These are phyloP conservation scores for Protobothrops flavoviridis DNA, from an alignment of 2,113 vertebrate species.

Conservation along the genomic window DNA sequence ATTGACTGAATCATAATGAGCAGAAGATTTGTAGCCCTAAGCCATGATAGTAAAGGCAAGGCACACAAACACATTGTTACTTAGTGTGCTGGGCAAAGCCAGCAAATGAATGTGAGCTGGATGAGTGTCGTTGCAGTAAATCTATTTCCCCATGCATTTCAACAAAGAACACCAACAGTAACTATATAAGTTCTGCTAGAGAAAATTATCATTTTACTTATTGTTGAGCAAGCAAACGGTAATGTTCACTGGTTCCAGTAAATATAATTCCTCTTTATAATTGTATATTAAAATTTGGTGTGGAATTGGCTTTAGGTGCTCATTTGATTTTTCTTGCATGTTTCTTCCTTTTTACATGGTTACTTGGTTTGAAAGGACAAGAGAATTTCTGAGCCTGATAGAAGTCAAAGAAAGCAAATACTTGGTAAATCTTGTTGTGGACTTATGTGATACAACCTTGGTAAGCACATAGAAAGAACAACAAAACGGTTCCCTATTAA, in stretches of 20 bases:
- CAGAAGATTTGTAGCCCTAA: not conserved
- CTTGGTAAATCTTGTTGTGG: conserved; percentile 64
- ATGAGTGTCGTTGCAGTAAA: not conserved
- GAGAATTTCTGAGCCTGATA: conserved; percentile 54
- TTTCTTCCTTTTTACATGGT: conserved; percentile 69
- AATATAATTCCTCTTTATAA: not conserved
- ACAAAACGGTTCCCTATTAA: fast-evolving
- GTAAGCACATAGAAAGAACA: conserved; percentile 59
- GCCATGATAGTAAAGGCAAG: not conserved
- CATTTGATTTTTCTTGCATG: not conserved
- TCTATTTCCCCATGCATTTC: not conserved
- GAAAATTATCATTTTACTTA: not conserved
- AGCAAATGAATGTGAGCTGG: not conserved
- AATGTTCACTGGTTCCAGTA: not conserved
- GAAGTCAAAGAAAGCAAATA: conserved; percentile 7
- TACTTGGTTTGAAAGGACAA: conserved; percentile 77
- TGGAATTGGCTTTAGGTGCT: not conserved
- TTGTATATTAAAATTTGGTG: not conserved
- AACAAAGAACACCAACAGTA: not conserved
- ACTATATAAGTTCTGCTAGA: not conserved
- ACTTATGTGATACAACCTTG: conserved; percentile 75
- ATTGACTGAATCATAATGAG: not conserved
- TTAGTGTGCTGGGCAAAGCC: not conserved
- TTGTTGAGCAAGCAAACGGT: not conserved
- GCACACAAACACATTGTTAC: not conserved